Base-by-base conservation (phyloP, 1,140 invertebrate genomes). In the Parapsyche elsis region DNA sequence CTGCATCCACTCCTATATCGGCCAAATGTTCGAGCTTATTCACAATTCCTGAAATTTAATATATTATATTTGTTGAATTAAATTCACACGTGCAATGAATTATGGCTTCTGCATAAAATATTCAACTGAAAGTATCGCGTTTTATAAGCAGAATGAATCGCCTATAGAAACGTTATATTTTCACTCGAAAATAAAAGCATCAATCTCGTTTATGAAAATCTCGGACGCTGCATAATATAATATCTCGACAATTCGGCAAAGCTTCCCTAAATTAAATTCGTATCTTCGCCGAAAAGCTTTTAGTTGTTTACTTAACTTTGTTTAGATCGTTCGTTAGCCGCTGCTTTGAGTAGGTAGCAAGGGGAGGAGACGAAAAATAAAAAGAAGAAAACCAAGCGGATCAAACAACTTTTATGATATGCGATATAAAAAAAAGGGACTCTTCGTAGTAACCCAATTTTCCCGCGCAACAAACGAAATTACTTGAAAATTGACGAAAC, bases 1-100 rank as follows among this genome's bases (percentile, higher is more conserved):
- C 87, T 0, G 91, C 90, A 12, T 91, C 88, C 0, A 92, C 87
- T 44, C 91, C 90, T 7, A 93, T 84, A n/a, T 91, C 88, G 53
- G 87, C 86, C 10, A 94, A 86, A 86, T 94, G 88, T 14, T 86
- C 84, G 1, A 93, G 81, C 85, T 91, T 91, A 24, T 86, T 85
- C n/a, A 84, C 87, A 30, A 92, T 89, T 45, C 90, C 91, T 92
- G 76, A 14, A 67, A 67, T 38, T 1, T 38, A 38, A 7, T 7
- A 38, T 4, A 38, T 4, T 7, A 38, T 38, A 38, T 38, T 38
- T 38, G 1, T 38, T 38, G 2, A 38, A 38, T 38, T 4, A 38
- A 38, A 38, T 38, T 38, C 7, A n/a, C n/a, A n/a, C n/a, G n/a
- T n/a, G n/a, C n/a, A n/a, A n/a, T n/a, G n/a, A n/a, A n/a, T n/a